These are phyloP conservation scores for Gallinago stenura DNA, from an alignment of 2,797 vertebrate genomes.

Conservation along the genomic window DNA sequence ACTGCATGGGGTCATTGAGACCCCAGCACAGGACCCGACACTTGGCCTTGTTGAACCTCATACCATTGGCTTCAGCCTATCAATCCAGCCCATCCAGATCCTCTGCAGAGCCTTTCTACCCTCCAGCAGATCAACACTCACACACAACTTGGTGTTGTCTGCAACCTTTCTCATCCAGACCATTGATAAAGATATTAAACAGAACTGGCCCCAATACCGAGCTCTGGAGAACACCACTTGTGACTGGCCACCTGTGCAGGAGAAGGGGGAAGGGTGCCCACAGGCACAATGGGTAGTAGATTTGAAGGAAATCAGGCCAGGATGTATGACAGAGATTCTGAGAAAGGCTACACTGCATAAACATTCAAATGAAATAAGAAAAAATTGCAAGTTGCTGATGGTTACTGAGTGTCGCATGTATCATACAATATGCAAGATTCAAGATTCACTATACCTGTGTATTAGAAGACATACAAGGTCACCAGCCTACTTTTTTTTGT, in stretches of 20 bases:
- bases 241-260: background rate
- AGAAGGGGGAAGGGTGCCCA: background rate
- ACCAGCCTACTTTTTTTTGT: background rate
- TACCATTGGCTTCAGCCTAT: background rate
- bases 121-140: background rate
- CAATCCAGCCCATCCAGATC: background rate
- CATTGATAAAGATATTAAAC: background rate
- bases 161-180: background rate
- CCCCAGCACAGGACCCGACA: background rate
- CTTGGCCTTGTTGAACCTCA: background rate
- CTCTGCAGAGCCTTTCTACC: background rate
- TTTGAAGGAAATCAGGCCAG: background rate
- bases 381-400: background rate
- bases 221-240: background rate
- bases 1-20: background rate
- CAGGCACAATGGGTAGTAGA: background rate
- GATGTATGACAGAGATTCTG: background rate
- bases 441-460: background rate
- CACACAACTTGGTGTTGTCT: background rate
- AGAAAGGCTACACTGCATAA: background rate
- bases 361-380: background rate
- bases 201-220: background rate
- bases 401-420: background rate
- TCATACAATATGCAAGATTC: background rate
- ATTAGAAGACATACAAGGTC: background rate